A percentile compares a stretch with the other conserved stretches of the same genome.
These are phyloP conservation scores for Chromoteleia sp. DNA, from an alignment of 2,888 invertebrate genomes.

Conservation along the genomic window DNA sequence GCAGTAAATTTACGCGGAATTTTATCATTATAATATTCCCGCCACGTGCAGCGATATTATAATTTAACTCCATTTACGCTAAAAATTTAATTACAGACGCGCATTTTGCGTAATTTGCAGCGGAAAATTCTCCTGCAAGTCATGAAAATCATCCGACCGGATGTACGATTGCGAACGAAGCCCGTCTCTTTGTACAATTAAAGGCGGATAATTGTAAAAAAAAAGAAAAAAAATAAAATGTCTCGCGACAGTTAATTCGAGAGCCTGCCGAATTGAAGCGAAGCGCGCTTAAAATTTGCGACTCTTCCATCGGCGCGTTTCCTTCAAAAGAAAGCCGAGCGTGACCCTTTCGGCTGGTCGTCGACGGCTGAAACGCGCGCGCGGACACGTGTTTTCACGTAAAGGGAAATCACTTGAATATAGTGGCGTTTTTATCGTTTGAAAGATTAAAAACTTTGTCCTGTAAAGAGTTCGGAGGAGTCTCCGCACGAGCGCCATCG, in stretches of 20 bases:
- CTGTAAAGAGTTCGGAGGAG: conserved; percentile 58
- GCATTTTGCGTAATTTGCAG: conserved; percentile 15
- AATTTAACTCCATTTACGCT: conserved; percentile 30
- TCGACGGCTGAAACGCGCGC: conserved; percentile 10
- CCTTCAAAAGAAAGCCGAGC: conserved; percentile 4
- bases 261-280: background rate
- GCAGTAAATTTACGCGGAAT: conserved; percentile 25
- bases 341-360: background rate
- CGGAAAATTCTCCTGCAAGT: background rate
- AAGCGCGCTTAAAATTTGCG: background rate
- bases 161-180: background rate
- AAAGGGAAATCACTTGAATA: conserved; percentile 42
- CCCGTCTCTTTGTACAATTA: conserved; percentile 13
- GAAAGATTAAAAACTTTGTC: conserved; percentile 70
- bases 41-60: conserved; percentile 29
- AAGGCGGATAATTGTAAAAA: conserved; percentile 18
- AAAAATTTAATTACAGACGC: conserved; percentile 51
- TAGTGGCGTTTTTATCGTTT: conserved; percentile 65
- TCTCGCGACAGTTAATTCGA: background rate
- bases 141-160: conserved; percentile 34
- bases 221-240: background rate
- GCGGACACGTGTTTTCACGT: conserved; percentile 32
- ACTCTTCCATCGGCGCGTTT: conserved; percentile 7
- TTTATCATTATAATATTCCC: conserved; percentile 36
- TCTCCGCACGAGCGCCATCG: conserved; percentile 57